phyloP scores from a whole-genome alignment of 1,140 invertebrate genomes.

The Drosophila dunni region DNA sequence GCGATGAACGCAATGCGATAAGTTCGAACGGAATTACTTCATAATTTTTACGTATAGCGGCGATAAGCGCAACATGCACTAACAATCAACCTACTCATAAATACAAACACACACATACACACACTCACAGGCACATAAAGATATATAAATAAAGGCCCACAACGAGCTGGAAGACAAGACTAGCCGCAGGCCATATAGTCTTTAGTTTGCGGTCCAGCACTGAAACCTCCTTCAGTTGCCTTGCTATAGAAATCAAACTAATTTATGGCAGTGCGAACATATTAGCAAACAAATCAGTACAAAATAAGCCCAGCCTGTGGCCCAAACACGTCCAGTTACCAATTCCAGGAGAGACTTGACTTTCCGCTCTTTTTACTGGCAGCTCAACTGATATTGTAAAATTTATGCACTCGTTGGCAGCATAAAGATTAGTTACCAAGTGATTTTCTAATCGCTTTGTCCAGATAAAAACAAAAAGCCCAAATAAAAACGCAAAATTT shows the following conservation, averaged over 20 bases:
- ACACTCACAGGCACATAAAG: background rate
- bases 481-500: constrained; percentile 76
- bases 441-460: constrained; percentile 73
- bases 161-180: constrained; percentile 41
- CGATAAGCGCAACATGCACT: constrained; percentile 59
- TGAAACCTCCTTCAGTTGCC: constrained; percentile 53
- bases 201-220: background rate
- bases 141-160: constrained; percentile 32
- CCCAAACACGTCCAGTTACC: constrained; percentile 10
- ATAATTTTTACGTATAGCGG: constrained; percentile 69
- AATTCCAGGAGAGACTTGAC: constrained; percentile 6
- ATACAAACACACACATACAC: constrained; percentile 43
- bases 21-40: constrained; percentile 72
- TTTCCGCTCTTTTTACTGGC: constrained; percentile 19
- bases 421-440: constrained; percentile 77
- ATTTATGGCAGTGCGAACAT: constrained; percentile 81
- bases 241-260: constrained; percentile 77
- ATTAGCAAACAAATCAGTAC: constrained; percentile 83
- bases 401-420: constrained; percentile 74
- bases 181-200: constrained; percentile 40
- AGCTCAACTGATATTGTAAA: constrained; percentile 44
- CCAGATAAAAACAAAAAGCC: constrained; percentile 71
- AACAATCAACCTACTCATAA: constrained; percentile 58
- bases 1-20: constrained; percentile 81
- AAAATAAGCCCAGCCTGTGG: constrained; percentile 69